Conservation (phyloP, 2,113 vertebrate genomes). For the Theropithecus gelada region DNA sequence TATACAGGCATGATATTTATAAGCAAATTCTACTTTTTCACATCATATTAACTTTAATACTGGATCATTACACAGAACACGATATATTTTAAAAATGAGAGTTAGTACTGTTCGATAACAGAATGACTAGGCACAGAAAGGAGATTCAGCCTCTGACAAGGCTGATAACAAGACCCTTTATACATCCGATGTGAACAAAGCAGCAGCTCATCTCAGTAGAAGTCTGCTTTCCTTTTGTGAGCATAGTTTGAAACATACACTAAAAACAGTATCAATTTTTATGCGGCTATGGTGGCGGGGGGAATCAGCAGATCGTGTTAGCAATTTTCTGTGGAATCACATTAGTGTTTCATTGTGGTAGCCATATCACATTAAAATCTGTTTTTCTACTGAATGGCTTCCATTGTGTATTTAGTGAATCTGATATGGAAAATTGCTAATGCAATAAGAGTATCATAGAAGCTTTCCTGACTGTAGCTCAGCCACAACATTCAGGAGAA, state of each 20-base stretch:
- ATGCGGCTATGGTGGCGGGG: background rate
- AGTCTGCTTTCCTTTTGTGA: background rate
- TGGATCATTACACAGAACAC: background rate
- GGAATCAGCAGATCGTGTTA: slow-evolving; percentile 14
- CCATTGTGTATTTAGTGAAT: slow-evolving; percentile 72
- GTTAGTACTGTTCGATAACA: background rate
- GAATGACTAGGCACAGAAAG: background rate
- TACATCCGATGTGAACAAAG: background rate
- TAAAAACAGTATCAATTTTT: slow-evolving; percentile 33
- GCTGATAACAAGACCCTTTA: background rate
- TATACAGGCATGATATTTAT: background rate
- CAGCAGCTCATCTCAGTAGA: background rate
- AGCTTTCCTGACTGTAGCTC: slow-evolving; percentile 68
- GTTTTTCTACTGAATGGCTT: slow-evolving; percentile 77
- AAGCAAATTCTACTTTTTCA: background rate
- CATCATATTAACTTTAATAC: background rate
- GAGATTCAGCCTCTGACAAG: background rate
- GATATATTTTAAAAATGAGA: background rate
- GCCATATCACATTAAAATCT: slow-evolving; percentile 70
- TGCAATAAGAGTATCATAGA: slow-evolving; percentile 77
- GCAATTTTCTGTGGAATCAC: slow-evolving; percentile 67
- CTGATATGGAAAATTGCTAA: slow-evolving; percentile 79
- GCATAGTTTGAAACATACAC: background rate
- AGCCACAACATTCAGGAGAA: slow-evolving; percentile 37
- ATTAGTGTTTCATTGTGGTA: slow-evolving; percentile 74